Conservation (phyloP, 2,113 vertebrate species). For the Psephotus haematonotus region DNA sequence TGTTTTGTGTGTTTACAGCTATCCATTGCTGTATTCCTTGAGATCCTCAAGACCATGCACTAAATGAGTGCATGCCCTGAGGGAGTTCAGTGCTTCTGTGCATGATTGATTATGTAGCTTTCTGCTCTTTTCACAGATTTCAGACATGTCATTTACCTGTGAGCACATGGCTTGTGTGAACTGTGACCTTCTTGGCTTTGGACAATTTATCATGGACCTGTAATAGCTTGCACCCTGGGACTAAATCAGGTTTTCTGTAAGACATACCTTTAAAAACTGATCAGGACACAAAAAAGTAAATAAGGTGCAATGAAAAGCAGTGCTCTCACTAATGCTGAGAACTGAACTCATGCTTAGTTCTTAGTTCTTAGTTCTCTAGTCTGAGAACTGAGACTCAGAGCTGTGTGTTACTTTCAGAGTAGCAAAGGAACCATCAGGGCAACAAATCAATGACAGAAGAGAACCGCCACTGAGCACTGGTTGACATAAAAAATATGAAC, state of each 20-base stretch:
- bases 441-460: background rate
- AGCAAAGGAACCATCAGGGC: background rate
- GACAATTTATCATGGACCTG: background rate
- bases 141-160: background rate
- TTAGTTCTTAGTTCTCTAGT: too few species aligned
- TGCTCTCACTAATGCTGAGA: background rate
- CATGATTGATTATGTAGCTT: background rate
- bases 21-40: background rate
- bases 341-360: background rate
- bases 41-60: background rate
- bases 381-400: background rate
- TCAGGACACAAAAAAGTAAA: background rate
- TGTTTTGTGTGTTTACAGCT: background rate
- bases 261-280: background rate
- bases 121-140: background rate
- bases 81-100: background rate
- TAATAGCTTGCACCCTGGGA: background rate
- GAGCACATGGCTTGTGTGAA: background rate
- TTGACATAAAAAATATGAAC: background rate
- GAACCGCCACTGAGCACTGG: fast-evolving
- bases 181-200: background rate
- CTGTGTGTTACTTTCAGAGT: background rate
- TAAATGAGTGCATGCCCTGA: background rate
- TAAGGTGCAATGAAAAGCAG: background rate
- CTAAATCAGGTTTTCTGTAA: background rate